Evolutionary conservation across 2,797 vertebrate species (phyloP), one percentile per base, ranked within the genome.

Genomic region (Yasuhikotakia modesta): DNA sequence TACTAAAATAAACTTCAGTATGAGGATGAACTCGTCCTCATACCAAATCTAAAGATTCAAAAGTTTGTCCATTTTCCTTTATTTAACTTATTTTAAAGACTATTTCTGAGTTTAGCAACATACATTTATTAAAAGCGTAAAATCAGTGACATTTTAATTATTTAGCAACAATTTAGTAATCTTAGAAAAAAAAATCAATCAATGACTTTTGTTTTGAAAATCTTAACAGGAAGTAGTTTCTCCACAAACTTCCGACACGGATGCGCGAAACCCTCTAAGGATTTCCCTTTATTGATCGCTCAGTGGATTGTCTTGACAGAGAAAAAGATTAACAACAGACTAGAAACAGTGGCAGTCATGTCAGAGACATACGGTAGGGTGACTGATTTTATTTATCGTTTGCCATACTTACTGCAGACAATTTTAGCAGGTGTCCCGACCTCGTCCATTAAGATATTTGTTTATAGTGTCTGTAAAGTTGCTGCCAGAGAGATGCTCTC

Each of bases 331-430:
- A 16, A 63, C 55, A 80, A 22, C 71, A 70, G 50, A 21, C 58
- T 55, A 76, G 68, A 82, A 81, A 79, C n/a, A n/a, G n/a, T 81
- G 39, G 35, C 86, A 87, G 89, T 83, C 88, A 94, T 94, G 93
- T 94, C 93, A 73, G 93, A 94, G 86, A 93, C 93, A 1, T 94
- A 94, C 90, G 93, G 93, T 94, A 93, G 89, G 91, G 55, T 30
- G 46, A 73, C 0, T 68, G 22, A 64, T 60, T 57, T 46, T 43
- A 2, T 5, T 52, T 50, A 16, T 73, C 1, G 67, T n/a, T 58
- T 55, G 76, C 16, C 57, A 73, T 30, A 27, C 45, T 60, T 30
- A 50, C 43, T 17, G 13, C 43, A 68, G 24, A 35, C 48, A 48
- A 11, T 68, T 72, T 80, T 57, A 76, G 76, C 72, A 76, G 72